Evolutionary conservation across 2,797 vertebrate species (phyloP), one percentile per base, ranked within the genome.

Genomic region (Morus bassanus): DNA sequence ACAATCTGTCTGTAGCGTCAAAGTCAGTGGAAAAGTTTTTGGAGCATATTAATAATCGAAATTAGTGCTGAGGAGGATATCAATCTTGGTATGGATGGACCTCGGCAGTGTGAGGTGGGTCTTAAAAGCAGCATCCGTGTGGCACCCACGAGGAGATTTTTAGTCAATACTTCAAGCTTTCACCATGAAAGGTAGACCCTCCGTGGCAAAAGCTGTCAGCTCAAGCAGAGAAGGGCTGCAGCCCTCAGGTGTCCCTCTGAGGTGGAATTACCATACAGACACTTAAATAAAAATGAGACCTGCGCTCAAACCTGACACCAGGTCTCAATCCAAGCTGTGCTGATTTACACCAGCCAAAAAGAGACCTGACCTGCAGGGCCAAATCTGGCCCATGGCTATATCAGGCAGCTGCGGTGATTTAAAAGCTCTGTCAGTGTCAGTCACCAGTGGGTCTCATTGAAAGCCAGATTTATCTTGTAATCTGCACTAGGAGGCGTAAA

Each of bases 391-490:
- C 48, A 7, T 5, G 63, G 94, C 93, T 84, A 13, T 81, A 63
- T 11, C 82, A 27, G 1, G 87, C 94, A 96, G 81, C 64, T 28
- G 57, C 0, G 0, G 76, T 93, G 94, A 96, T 97, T 96, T 95
- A 94, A 92, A 48, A 59, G 86, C 92, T 94, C 94, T 93, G 91
- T 91, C 92, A 86, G 79, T 91, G 92, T 92, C 94, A 96, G 85
- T 96, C 96, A 97, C 93, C 51, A 46, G 14, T 41, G 91, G 95
- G 89, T 91, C 89, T 85, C 53, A n/a, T 75, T 92, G 93, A 96
- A 94, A 88, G 89, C 91, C 95, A 96, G 91, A 95, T 96, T 96
- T 97, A 96, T 96, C 91, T 91, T 88, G 89, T 95, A 94, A 95
- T 96, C 95, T 95, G 89, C 85, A 73, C 93, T 48, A 45, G 94